Evolutionary conservation across 2,888 invertebrate genomes (phyloP), one percentile per base, ranked within the genome.

Genomic region (Catocala nupta): DNA sequence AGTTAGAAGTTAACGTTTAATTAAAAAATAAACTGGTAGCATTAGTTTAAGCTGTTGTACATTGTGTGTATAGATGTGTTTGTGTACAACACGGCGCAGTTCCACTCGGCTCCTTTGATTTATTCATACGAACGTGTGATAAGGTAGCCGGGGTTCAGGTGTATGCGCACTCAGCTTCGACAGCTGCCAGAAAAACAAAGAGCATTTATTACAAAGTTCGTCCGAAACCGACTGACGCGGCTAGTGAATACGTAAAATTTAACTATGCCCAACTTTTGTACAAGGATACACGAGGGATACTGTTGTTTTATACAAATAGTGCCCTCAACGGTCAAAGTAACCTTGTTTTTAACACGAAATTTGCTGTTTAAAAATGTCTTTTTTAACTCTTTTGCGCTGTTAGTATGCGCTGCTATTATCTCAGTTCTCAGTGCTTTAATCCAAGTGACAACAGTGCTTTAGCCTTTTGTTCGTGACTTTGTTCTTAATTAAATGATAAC

Each of bases 241-340:
- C 74, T 75, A 78, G 79, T 81, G 80, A 73, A 75, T 81, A 79
- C 81, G 76, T 81, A 79, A 84, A 83, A 84, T 81, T 83, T 81
- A 80, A 82, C 80, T 76, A 80, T 74, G 73, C 63, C 70, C 61
- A 81, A 81, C 78, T 83, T 81, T 77, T 56, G 63, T 68, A 63
- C 59, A 64, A 68, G 68, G 59, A 65, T 65, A 66, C 75, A 57
- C 73, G 34, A 50, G 75, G 78, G 78, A 71, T 36, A 55, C 25
- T 55, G 59, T 50, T 65, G 59, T 47, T 62, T n/a, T 50, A 63
- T 61, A 12, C 48, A 49, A 45, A 59, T 16, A 36, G 47, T 49
- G 43, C 50, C 59, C 56, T 9, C 33, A 63, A 66, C 65, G 68
- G 63, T 70, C 64, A 63, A 53, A 66, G 63, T 66, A 57, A 61